Base-by-base conservation (phyloP, 1,140 invertebrate genomes). In the Camponotus vicinus region DNA sequence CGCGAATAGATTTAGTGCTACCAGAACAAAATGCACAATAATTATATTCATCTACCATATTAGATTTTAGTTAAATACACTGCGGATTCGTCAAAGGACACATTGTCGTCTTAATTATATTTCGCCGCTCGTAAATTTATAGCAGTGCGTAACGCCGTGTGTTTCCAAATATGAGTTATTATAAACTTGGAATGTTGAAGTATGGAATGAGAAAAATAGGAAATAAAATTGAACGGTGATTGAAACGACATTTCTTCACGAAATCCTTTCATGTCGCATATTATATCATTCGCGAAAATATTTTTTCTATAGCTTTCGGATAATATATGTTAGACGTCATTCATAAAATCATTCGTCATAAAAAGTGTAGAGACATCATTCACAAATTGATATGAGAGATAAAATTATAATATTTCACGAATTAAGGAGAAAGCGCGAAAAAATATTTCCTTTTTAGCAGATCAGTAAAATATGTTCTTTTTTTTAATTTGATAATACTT, bases 21-120 rank as follows among this genome's bases (percentile, higher is more conserved):
- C 49, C 45, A 52, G 3, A 70, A 70, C 21, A 79, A 80, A 80
- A 21, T 71, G 66, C 78, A 80, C 66, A 61, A 80, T 82, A 82
- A 82, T 82, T 82, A 82, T 73, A 82, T 82, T 18, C 70, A 27
- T 37, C 27, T 71, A 73, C 40, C 21, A 27, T 45, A n/a, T 82
- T 73, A 82, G 67, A 82, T 73, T 59, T 73, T 73, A 82, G 27
- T 73, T 82, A 45, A 27, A 61, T 21, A 82, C 40, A 49, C 37
- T 27, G 27, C 27, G 27, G 27, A 27, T 11, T 57, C n/a, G 27
- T 71, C 66, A 21, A 57, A 55, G n/a, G 9, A 52, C 7, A 52
- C 37, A 15, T 70, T 15, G 45, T 34, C 34, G 45, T 75, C 11
- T 66, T 49, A 66, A 66, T 66, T 77, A 85, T 78, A 78, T 55